Evolutionary conservation across 2,113 vertebrate species (phyloP).

Genomic region (Zonotrichia leucophrys): DNA sequence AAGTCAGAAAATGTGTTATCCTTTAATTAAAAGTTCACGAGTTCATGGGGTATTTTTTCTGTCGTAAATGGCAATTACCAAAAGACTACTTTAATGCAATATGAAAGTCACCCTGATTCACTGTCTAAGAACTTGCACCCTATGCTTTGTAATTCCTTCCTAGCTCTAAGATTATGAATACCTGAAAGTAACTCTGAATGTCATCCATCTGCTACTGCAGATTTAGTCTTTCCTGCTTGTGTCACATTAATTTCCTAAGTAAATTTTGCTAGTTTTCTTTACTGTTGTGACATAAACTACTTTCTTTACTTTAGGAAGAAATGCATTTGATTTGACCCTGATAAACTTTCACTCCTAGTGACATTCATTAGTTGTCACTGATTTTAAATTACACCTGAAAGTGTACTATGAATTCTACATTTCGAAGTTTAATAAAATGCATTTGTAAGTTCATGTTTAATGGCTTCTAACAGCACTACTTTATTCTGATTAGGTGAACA

Average conservation of each 20-base stretch:
- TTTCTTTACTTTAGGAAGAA: background rate
- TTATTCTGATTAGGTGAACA: background rate
- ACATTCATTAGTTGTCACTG: background rate
- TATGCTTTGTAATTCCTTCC: background rate
- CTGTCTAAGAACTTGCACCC: conserved; percentile 34
- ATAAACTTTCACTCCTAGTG: background rate
- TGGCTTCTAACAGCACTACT: background rate
- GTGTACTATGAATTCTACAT: background rate
- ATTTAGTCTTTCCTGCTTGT: background rate
- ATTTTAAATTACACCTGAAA: conserved; percentile 8
- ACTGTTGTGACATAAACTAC: background rate
- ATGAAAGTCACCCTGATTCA: background rate
- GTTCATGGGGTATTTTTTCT: background rate
- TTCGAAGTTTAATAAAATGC: background rate
- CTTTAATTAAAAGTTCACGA: conserved; percentile 11
- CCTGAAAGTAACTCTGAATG: conserved; percentile 25
- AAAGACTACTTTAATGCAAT: background rate
- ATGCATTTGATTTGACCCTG: background rate
- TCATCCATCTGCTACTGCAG: background rate
- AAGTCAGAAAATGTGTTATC: background rate
- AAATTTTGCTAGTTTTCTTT: background rate
- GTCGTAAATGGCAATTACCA: background rate
- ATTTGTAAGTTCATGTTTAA: background rate
- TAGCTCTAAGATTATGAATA: conserved; percentile 5
- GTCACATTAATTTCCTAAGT: background rate